Base-by-base conservation (phyloP, 2,797 vertebrate species). In the Tympanoctomys barrerae region DNA sequence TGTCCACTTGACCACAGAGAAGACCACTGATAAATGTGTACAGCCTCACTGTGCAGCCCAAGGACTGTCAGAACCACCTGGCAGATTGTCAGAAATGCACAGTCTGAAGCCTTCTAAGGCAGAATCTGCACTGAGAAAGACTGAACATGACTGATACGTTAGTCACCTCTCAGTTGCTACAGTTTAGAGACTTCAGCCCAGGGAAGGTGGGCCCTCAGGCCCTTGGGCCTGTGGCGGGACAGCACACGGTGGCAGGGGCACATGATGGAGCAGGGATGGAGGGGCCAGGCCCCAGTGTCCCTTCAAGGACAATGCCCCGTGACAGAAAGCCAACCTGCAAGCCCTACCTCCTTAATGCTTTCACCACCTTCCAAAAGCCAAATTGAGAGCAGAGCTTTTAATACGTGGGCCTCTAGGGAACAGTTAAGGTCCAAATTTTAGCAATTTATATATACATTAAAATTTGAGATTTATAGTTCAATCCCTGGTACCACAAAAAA, bases 111-210 rank as follows among this genome's bases (percentile, higher is more conserved):
- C 52, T 89, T 80, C 75, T 59, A 64, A 68, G 61, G 87, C 94
- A 70, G 42, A 89, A 92, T 91, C 59, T 93, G 31, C 36, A 57
- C 80, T 94, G 82, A 92, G 87, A 33, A 82, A 95, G 86, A 75
- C 11, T 1, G 0, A 12, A 73, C 31, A 46, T 79, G 52, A 92
- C 54, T 90, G 22, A 31, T 70, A 28, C 28, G 16, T 61, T 71
- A 80, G 52, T 92, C 83, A 70, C 52, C 33, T 42, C 68, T 61
- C 31, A 21, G 31, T 61, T 33, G 70, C 82, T 79, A 4, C 28
- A n/a, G 52, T 61, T 39, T 81, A 36, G n/a, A 61, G 79, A 22
- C 5, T 81, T 24, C 77, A 5, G 18, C 16, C 31, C 46, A 78
- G 14, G 75, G 49, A 26, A 31, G 49, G 75, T 52, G 28, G 75